Percentiles rank a stretch among this genome's conserved stretches.
phyloP scores from a whole-genome alignment of 2,113 vertebrate species.

The Perca schrenkii region DNA sequence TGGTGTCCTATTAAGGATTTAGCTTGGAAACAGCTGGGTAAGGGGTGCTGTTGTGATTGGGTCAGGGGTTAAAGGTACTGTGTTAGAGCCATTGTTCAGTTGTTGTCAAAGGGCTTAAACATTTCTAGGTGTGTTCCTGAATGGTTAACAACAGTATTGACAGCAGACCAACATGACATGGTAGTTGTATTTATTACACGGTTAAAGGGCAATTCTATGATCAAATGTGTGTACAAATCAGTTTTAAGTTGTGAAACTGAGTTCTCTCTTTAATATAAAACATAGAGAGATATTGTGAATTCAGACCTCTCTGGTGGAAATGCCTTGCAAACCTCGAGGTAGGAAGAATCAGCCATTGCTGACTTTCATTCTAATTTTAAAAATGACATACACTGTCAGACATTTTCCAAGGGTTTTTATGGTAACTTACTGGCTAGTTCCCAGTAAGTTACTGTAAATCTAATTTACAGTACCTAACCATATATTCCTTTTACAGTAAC shows the following conservation, averaged over 20 bases:
- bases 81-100: conserved; percentile 3
- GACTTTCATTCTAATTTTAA: background rate
- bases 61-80: background rate
- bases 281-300: background rate
- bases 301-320: background rate
- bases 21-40: background rate
- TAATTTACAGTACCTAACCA: too few species aligned
- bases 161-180: background rate
- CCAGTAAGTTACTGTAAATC: too few species aligned
- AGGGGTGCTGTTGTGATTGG: background rate
- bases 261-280: background rate
- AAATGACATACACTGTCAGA: background rate
- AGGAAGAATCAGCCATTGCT: background rate
- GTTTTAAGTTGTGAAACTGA: background rate
- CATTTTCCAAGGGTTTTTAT: too few species aligned
- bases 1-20: background rate
- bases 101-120: background rate
- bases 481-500: too few species aligned
- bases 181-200: background rate
- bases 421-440: too few species aligned
- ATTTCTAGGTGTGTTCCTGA: background rate
- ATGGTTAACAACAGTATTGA: background rate
- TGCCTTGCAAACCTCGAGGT: background rate
- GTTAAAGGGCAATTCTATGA: background rate
- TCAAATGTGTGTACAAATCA: background rate